phyloP scores from a whole-genome alignment of 2,113 vertebrate species.

The Aldabrachelys gigantea region DNA sequence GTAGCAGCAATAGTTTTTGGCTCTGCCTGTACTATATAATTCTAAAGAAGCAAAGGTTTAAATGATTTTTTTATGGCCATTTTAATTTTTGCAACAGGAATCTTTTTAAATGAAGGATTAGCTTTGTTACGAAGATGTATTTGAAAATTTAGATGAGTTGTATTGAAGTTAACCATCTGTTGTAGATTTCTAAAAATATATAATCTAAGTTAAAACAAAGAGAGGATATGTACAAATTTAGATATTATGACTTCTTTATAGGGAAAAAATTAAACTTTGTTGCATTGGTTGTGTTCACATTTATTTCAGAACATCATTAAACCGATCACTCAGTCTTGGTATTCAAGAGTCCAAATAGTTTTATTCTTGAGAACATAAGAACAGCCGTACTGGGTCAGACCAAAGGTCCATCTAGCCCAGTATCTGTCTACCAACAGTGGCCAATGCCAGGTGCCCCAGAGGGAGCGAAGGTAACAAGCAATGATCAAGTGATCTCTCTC shows the following conservation, averaged over 20 bases:
- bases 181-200: neutral
- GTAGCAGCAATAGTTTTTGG: neutral
- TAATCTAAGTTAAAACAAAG: neutral
- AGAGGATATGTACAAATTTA: neutral
- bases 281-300: neutral
- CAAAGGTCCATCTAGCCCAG: too few relatives aligned
- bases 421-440: too few relatives aligned
- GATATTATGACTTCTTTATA: neutral
- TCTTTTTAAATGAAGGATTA: neutral
- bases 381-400: too few relatives aligned
- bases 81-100: neutral
- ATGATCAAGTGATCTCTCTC: too few relatives aligned
- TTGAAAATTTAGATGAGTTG: neutral
- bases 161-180: neutral
- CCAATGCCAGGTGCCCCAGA: too few relatives aligned
- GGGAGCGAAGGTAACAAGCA: too few relatives aligned
- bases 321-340: neutral
- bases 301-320: neutral
- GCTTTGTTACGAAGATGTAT: neutral
- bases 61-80: neutral
- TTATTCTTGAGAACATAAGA: neutral
- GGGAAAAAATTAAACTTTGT: neutral
- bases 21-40: neutral
- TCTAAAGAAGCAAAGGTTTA: neutral
- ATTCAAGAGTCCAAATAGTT: neutral